A percentile compares a stretch with the other conserved stretches of the same genome.
Conservation (phyloP, 2,113 vertebrate species). For the Thamnaconus septentrionalis region DNA sequence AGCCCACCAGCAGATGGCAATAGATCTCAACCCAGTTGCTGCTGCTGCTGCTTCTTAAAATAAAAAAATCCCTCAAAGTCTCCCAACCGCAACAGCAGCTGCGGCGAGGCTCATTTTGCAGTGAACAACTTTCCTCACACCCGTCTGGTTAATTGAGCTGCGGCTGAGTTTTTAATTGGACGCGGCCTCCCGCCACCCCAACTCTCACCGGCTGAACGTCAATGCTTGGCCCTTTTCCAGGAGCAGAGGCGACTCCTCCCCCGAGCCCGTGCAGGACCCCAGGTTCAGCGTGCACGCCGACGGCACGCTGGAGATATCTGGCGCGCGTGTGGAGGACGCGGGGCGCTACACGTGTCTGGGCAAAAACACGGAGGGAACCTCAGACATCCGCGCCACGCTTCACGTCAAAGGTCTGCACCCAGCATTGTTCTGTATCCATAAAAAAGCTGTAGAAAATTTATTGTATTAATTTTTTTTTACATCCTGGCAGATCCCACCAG, state of each 20-base stretch:
- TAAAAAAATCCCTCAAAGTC: too few relatives aligned
- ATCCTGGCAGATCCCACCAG: slow-evolving; percentile 85
- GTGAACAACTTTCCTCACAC: neutral
- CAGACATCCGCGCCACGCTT: slow-evolving; percentile 81
- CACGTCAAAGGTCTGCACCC: slow-evolving; percentile 82
- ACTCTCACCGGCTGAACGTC: too few relatives aligned
- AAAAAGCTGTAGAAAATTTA: too few relatives aligned
- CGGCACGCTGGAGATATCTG: slow-evolving; percentile 84
- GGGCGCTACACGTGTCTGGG: slow-evolving; percentile 88
- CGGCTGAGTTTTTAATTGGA: too few relatives aligned
- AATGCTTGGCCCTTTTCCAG: slow-evolving; percentile 60
- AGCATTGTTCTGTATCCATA: slow-evolving; percentile 31
- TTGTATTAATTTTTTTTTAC: slow-evolving; percentile 4
- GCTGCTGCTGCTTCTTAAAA: neutral
- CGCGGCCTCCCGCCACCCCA: too few relatives aligned
- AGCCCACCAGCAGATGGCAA: slow-evolving; percentile 67
- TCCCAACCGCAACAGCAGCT: too few relatives aligned
- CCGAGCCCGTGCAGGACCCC: slow-evolving; percentile 63
- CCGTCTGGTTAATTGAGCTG: too few relatives aligned
- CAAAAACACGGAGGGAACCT: slow-evolving; percentile 82
- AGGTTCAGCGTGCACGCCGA: slow-evolving; percentile 77
- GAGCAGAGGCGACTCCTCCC: slow-evolving; percentile 81
- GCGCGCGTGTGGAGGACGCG: slow-evolving; percentile 73
- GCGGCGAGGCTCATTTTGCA: neutral
- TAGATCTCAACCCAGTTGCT: slow-evolving; percentile 43